Conservation (phyloP, 2,113 vertebrate species). For the Chloroceryle aenea region DNA sequence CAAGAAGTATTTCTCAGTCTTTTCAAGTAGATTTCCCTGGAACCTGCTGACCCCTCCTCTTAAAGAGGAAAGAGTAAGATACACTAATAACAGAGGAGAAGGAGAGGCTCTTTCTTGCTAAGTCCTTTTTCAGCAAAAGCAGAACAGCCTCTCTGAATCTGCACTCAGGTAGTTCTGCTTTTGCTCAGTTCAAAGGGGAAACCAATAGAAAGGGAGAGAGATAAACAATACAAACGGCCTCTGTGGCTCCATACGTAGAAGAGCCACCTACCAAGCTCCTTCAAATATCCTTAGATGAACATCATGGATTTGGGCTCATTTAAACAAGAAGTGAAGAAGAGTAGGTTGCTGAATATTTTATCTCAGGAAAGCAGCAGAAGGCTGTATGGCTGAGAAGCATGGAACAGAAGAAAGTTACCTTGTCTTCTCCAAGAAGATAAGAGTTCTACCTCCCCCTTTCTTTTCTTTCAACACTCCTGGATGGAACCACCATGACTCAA, state of each 20-base stretch:
- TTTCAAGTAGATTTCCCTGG: not conserved
- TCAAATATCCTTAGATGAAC: not conserved
- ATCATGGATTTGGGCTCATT: not conserved
- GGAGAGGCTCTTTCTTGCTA: not conserved
- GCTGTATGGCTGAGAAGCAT: not conserved
- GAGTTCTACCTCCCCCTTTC: not conserved
- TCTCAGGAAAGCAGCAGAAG: not conserved
- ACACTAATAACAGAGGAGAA: not conserved
- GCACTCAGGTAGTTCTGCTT: conserved; percentile 28
- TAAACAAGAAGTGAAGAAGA: not conserved
- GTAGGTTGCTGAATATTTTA: not conserved
- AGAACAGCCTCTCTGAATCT: not conserved
- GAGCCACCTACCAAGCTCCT: not conserved
- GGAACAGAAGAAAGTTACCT: not conserved
- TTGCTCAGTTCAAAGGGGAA: not conserved
- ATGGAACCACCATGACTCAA: not conserved
- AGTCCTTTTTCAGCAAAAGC: not conserved
- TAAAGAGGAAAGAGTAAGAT: not conserved
- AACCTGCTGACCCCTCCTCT: not conserved
- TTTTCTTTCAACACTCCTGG: not conserved
- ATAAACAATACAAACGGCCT: not conserved
- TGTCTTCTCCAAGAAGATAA: not conserved
- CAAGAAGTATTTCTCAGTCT: not conserved
- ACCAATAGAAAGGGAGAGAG: not conserved
- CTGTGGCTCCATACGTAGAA: not conserved